phyloP scores from a whole-genome alignment of 2,888 invertebrate genomes.

The Lymantria dispar region DNA sequence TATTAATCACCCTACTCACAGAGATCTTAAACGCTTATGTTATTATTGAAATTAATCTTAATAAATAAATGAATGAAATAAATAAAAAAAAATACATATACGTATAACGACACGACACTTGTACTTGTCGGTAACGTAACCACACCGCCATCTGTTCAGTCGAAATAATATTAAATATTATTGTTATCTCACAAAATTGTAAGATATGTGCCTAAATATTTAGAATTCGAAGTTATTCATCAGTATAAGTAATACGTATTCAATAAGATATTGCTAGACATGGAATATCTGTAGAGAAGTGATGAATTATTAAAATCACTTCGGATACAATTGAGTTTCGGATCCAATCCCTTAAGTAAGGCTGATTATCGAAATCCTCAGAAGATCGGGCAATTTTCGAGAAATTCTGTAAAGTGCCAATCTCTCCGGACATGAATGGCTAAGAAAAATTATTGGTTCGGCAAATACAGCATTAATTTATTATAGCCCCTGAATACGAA shows the following conservation, averaged over 20 bases:
- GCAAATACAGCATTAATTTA: conserved; percentile 63
- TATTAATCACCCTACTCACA: no score
- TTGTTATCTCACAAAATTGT: no score
- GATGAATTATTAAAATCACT: conserved; percentile 81
- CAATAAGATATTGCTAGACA: conserved; percentile 50
- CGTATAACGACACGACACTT: no score
- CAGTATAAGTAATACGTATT: conserved; percentile 46
- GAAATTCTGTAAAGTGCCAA: conserved; percentile 74
- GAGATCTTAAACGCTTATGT: no score
- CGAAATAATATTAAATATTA: no score
- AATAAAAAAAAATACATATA: no score
- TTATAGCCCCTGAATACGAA: conserved; percentile 47
- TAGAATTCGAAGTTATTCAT: conserved; percentile 18
- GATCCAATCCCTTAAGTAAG: conserved; percentile 80
- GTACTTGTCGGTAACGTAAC: no score
- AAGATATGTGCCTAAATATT: neutral
- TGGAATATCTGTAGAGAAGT: conserved; percentile 54
- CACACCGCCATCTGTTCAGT: no score
- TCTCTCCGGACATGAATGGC: conserved; percentile 59
- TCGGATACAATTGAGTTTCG: conserved; percentile 73
- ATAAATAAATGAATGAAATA: no score
- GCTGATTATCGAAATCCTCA: conserved; percentile 74
- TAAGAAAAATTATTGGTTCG: conserved; percentile 60
- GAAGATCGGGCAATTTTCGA: conserved; percentile 58
- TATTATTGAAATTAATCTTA: no score